Base-by-base conservation (phyloP, 2,888 invertebrate species). In the Globia sparganii region DNA sequence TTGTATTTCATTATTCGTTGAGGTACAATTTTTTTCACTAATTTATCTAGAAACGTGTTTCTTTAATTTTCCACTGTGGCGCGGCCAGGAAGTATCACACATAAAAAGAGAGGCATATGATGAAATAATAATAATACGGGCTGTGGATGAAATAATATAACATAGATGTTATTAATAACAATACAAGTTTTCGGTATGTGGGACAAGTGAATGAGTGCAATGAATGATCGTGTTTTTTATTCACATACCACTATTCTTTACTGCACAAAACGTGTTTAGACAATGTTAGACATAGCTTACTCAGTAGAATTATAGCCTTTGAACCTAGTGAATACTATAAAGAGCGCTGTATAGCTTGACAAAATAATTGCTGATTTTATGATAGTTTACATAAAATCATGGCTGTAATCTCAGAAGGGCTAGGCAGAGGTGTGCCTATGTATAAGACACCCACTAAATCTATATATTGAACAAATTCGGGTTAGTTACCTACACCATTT, bases 181-280 rank as follows among this genome's bases (percentile, higher is more conserved):
- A 69, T 15, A 21, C 21, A 37, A 43, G 56, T 73, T 76, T 76
- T 34, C 2, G 25, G 25, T 13, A 18, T 34, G 34, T 9, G 61
- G 40, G 21, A 65, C 8, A 21, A 11, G 37, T 62, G 21, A 43
- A 72, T 66, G 69, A 65, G 70, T 82, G 64, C 68, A 76, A 67
- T 72, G 62, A 62, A 72, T 72, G 43, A 46, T n/a, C 61, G 37
- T 86, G 85, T 85, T 87, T 85, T 81, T 78, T 77, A 69, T 67
- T 69, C 71, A 49, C 37, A 66, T 43, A 37, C 40, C 40, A 71
- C 77, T 81, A 83, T 82, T 85, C 72, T 82, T 82, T 78, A 82
- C 83, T 78, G 80, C 59, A 90, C 88, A 84, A 77, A 77, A 85
- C n/a, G 65, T 91, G 89, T 92, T 91, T 91, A 80, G 64, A 81